Base-by-base conservation (phyloP, 2,113 vertebrate genomes). In the Leucopsar rothschildi region DNA sequence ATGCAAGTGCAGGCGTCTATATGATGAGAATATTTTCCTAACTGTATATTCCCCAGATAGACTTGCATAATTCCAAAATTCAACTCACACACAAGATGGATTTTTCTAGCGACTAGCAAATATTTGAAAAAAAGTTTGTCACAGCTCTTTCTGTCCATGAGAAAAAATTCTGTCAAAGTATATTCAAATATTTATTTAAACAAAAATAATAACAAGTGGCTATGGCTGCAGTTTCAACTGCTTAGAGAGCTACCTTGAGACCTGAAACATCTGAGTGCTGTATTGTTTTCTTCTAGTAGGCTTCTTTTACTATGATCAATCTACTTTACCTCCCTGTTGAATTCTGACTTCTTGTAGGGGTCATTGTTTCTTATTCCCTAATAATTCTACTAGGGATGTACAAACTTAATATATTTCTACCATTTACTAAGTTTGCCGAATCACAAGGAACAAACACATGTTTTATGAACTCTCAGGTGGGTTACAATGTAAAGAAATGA, bases 361-460 rank as follows among this genome's bases (percentile, higher is more conserved):
- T 93, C 89, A 92, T 65, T 93, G 91, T 85, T 94, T 92, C 87
- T 59, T 95, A 89, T 89, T 87, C 61, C 33, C 19, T 80, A 85
- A 89, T 79, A 95, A 53, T 92, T 87, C 78, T 92, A 65, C 73
- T 50, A 92, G 27, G 15, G 39, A 92, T 94, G 84, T 85, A 80
- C 50, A 94, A 95, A 87, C 45, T 64, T 89, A 90, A 91, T 95
- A 61, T 79, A 85, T 95, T 95, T 93, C 39, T 59, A 70, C 53
- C 55, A 80, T 77, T 95, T 95, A 95, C 86, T 85, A 87, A 49
- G 52, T 92, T 82, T 95, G 42, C 35, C 0, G 0, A 90, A 92
- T 91, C 84, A 87, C 50, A 89, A 63, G 70, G 52, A 97, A 77
- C 66, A 82, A 50, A n/a, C 27, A 63, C 45, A 61, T 69, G 73